These are phyloP conservation scores for Dasypus novemcinctus DNA, from an alignment of 2,113 vertebrate species.

Conservation along the genomic window DNA sequence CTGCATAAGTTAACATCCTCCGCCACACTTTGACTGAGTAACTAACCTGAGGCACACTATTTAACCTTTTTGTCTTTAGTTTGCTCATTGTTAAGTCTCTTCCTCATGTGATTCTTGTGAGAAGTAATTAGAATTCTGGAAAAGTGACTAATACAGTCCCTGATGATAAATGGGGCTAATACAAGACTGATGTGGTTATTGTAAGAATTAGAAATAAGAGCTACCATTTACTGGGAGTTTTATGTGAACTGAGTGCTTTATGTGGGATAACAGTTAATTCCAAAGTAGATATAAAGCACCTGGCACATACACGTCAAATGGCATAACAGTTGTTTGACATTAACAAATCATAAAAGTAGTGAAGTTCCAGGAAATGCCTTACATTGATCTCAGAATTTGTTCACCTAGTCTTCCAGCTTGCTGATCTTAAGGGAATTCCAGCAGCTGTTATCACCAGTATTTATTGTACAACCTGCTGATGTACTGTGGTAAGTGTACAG, in stretches of 20 bases:
- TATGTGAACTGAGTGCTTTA: background rate
- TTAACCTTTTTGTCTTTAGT: conserved; percentile 22
- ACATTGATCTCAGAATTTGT: background rate
- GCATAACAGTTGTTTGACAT: background rate
- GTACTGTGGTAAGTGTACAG: background rate
- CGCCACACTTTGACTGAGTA: background rate
- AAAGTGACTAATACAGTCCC: background rate
- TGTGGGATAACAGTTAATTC: background rate
- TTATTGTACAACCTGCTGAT: background rate
- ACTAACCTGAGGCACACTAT: background rate
- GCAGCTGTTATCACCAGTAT: background rate
- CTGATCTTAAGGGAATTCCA: background rate
- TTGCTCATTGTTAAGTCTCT: background rate
- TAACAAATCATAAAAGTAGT: background rate
- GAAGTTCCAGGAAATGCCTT: background rate
- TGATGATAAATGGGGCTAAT: conserved; percentile 1
- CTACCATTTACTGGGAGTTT: background rate
- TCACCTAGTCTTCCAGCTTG: background rate
- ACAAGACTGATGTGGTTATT: background rate
- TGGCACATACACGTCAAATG: background rate
- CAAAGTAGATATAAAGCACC: background rate
- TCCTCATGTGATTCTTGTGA: background rate
- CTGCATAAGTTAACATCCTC: background rate
- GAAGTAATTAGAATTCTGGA: conserved; percentile 8
- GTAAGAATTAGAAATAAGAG: conserved; percentile 26